These are phyloP conservation scores for Synergus umbraculus DNA, from an alignment of 2,888 invertebrate species.

Conservation along the genomic window DNA sequence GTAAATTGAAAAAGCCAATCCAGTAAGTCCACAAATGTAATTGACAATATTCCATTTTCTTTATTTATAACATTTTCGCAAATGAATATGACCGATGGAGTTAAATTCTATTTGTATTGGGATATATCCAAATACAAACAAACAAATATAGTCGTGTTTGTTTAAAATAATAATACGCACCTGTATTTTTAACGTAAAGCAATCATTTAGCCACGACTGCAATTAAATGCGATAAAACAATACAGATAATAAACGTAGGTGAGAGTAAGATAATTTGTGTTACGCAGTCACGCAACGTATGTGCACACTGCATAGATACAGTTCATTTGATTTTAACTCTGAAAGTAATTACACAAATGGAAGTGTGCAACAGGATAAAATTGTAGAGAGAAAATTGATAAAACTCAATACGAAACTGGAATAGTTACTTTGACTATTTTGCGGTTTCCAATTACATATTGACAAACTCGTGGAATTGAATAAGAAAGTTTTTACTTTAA, in stretches of 20 bases:
- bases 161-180: neutral
- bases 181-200: constrained; percentile 26
- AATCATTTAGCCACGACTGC: constrained; percentile 33
- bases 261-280: constrained; percentile 40
- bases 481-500: neutral
- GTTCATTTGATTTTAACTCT: constrained; percentile 32
- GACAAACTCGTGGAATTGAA: neutral
- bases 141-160: neutral
- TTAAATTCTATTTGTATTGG: neutral
- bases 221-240: constrained; percentile 30
- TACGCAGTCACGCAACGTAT: constrained; percentile 36
- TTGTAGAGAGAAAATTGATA: neutral
- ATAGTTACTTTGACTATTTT: constrained; percentile 8
- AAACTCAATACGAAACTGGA: neutral
- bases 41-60: too few relatives aligned
- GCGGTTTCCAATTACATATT: neutral
- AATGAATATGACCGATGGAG: neutral
- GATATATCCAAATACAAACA: too few relatives aligned
- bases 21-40: too few relatives aligned
- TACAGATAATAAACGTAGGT: constrained; percentile 35
- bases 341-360: constrained; percentile 33
- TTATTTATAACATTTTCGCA: too few relatives aligned
- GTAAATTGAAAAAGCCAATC: too few relatives aligned
- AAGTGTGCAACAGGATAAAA: constrained; percentile 20
- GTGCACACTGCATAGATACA: constrained; percentile 29